Evolutionary conservation across 2,888 invertebrate genomes (phyloP), one percentile per base, ranked within the genome.

Genomic region (Cactoblastis cactorum): DNA sequence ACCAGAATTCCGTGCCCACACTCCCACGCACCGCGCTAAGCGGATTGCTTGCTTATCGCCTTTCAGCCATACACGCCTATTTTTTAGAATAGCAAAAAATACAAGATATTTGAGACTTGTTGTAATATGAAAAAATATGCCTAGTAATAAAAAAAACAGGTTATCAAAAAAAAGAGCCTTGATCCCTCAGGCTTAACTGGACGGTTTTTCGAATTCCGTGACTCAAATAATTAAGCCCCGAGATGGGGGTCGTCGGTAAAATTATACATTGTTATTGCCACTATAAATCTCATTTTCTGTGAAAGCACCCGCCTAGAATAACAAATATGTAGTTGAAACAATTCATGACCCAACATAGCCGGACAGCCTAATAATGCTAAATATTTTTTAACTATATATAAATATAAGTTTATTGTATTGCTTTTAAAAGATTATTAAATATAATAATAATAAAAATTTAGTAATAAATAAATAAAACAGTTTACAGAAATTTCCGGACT

Each of bases 141-240:
- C 9, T 77, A 71, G 69, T 77, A 75, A 75, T 74, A 69, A 72
- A 73, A 71, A 69, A 74, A 74, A 79, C 5, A 73, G 67, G 75
- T 73, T 75, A 71, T 67, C 59, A 61, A 70, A 68, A 77, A 81
- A 82, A 83, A 76, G 84, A 75, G 79, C 74, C 71, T 56, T 77
- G 80, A 84, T 84, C 83, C 84, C 80, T 66, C 59, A 73, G 78
- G 83, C 81, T 84, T 83, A 84, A 70, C 74, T 75, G 65, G 73
- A 74, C 74, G 75, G 77, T 80, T 78, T 83, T 82, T 82, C 74
- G 83, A 79, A 84, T 85, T 86, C 80, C 88, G 87, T 88, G 87
- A 88, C 87, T 84, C 81, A 83, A 85, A 89, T 89, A 88, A 88
- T 87, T 86, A 89, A 84, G 80, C 79, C 71, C 67, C 69, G 71